Conservation (phyloP, 1,140 invertebrate genomes). For the Globodera ellingtonae region DNA sequence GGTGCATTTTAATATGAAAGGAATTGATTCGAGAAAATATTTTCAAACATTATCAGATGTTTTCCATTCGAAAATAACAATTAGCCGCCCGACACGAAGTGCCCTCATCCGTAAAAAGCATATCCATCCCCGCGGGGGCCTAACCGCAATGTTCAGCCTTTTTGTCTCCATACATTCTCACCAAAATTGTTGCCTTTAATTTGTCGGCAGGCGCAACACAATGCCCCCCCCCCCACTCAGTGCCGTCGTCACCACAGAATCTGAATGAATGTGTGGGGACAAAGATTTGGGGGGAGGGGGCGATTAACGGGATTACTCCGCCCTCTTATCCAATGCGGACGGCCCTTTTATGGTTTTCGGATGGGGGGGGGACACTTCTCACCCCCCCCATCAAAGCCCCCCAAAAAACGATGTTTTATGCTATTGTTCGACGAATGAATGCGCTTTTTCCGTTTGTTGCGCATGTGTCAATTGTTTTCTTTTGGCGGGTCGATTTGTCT, state of each 20-base stretch:
- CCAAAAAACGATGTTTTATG: neutral
- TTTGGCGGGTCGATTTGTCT: no score
- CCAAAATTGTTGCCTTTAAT: neutral
- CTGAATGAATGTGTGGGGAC: neutral
- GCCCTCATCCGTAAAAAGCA: neutral
- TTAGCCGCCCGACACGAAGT: neutral
- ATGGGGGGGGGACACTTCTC: neutral
- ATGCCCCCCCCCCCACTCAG: neutral
- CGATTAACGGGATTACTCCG: neutral
- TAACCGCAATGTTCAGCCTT: neutral
- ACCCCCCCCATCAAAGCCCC: neutral
- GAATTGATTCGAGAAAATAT: neutral
- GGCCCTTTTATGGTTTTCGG: neutral
- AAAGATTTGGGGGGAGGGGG: no score
- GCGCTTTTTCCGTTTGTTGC: neutral
- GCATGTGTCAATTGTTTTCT: neutral
- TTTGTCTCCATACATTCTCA: neutral
- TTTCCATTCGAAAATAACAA: neutral
- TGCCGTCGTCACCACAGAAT: neutral
- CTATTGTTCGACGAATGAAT: neutral
- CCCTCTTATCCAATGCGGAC: neutral
- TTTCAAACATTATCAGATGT: neutral
- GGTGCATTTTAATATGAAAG: neutral
- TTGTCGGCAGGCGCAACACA: conserved; percentile 9
- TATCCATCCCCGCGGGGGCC: neutral